Conservation (phyloP, 2,888 invertebrate genomes). For the Tetropium fuscum region DNA sequence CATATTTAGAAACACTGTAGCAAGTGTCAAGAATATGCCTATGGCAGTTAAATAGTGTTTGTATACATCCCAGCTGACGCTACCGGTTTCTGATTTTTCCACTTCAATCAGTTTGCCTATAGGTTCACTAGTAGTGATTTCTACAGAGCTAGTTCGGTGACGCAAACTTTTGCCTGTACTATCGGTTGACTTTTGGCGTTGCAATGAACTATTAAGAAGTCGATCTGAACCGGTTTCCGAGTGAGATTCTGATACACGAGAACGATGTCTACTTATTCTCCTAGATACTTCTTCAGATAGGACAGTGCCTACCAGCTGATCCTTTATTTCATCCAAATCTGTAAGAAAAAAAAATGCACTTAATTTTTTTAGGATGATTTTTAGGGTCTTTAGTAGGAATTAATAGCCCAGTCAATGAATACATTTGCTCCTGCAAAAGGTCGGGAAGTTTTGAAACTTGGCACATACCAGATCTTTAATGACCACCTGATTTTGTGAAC, state of each 20-base stretch:
- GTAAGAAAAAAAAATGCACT: no score
- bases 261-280: slow-evolving; percentile 76
- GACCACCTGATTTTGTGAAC: no score
- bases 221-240: slow-evolving; percentile 74
- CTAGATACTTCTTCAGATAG: slow-evolving; percentile 73
- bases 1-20: slow-evolving; percentile 84
- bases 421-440: no score
- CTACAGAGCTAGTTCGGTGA: slow-evolving; percentile 52
- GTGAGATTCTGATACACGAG: slow-evolving; percentile 78
- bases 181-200: slow-evolving; percentile 64
- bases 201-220: slow-evolving; percentile 63
- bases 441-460: neutral
- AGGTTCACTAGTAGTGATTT: slow-evolving; percentile 65
- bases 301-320: slow-evolving; percentile 75
- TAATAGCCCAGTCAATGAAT: no score
- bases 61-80: slow-evolving; percentile 90
- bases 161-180: slow-evolving; percentile 55
- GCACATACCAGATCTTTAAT: no score
- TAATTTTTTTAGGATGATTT: no score
- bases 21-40: slow-evolving; percentile 78
- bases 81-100: slow-evolving; percentile 93
- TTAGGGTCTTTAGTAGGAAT: no score
- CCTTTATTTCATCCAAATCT: slow-evolving; percentile 79
- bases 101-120: slow-evolving; percentile 87
- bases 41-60: slow-evolving; percentile 89